These are phyloP conservation scores for Butorides virescens DNA, from an alignment of 2,113 vertebrate genomes.

Conservation along the genomic window DNA sequence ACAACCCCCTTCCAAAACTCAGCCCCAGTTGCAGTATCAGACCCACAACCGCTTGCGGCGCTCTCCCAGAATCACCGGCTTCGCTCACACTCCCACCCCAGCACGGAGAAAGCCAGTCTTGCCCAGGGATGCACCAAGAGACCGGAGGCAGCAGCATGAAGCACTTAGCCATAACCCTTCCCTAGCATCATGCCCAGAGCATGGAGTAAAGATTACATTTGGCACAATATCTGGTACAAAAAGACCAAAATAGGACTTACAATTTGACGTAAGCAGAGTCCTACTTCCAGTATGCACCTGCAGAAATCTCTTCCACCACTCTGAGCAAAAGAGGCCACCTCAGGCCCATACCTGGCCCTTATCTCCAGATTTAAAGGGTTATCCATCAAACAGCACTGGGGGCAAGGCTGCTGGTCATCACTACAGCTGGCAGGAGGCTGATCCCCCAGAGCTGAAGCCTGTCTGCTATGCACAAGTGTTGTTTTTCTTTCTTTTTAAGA, in stretches of 20 bases:
- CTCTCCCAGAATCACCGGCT: not conserved
- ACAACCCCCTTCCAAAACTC: not conserved
- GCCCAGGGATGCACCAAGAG: not conserved
- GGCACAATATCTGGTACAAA: not conserved
- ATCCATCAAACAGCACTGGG: not conserved
- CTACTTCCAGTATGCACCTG: not conserved
- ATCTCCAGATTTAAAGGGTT: not conserved
- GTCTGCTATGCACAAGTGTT: fast-evolving
- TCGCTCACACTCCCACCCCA: not conserved
- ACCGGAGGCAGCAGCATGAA: not conserved
- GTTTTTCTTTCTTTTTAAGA: not conserved
- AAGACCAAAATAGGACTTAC: not conserved
- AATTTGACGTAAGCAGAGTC: not conserved
- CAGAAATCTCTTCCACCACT: not conserved
- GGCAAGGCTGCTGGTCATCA: not conserved
- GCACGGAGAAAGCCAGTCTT: not conserved
- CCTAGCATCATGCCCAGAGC: fast-evolving
- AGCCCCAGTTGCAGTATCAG: not conserved
- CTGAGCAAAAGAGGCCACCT: not conserved
- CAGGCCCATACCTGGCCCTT: fast-evolving
- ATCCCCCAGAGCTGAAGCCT: not conserved
- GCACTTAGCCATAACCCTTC: not conserved
- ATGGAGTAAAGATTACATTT: fast-evolving
- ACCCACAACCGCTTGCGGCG: fast-evolving
- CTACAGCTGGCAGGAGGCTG: not conserved